Evolutionary conservation across 2,113 vertebrate genomes (phyloP), one percentile per base, ranked within the genome.

Genomic region (Tamias sibiricus): DNA sequence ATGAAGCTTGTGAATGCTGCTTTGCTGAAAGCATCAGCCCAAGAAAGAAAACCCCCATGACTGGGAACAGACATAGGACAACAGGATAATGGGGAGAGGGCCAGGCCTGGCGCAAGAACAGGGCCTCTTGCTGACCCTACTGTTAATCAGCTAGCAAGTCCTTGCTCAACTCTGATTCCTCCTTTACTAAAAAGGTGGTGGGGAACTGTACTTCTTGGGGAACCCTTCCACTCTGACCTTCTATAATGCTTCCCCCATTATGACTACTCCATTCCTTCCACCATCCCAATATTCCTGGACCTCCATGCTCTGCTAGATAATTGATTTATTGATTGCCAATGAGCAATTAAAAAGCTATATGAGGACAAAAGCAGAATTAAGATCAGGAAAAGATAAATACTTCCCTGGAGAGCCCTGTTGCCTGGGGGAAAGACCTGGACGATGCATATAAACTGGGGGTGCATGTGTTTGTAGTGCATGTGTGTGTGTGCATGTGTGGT

Each of bases 191-290:
- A 62, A 28, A 62, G 19, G 76, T 13, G 35, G 20, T 28, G 42
- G 7, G 20, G 35, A 64, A 28, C 2, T 13, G 17, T 7, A 49
- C 22, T 11, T 79, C n/a, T 44, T 0, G 0, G 40, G 2, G 37
- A 6, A 30, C 6, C n/a, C 40, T 52, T 47, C 44, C 28, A 2
- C 62, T 19, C 32, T 40, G n/a, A 35, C 42, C 24, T 47, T 59
- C 87, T 86, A 9, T 1, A 24, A n/a, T 26, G 4, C 47, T 44
- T 66, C 64, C 13, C 32, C 32, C 2, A 16, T 13, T 69, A 57
- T 6, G 0, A 69, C 13, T 17, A 47, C 20, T 76, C 35, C 11
- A 12, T 19, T 71, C n/a, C 40, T 74, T 35, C 79, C 40, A 49
- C 6, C 0, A 14, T 10, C 35, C 6, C 8, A 59, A 57, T 32